Evolutionary conservation across 2,888 invertebrate species (phyloP), one percentile per base, ranked within the genome.

Genomic region (Eudasyphora cyanicolor): DNA sequence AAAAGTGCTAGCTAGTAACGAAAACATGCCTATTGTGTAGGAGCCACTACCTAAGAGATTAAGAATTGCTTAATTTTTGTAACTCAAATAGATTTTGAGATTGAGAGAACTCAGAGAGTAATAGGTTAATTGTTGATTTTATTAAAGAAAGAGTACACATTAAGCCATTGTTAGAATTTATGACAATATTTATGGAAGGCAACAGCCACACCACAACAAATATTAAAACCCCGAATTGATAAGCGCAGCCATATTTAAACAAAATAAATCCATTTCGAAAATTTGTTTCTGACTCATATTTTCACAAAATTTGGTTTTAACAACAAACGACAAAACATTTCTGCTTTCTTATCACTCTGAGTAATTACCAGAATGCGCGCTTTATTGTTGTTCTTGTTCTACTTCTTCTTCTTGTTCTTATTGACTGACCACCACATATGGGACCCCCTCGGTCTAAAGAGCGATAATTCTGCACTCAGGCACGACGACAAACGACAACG

Each of bases 311-410:
- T 57, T 57, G 57, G 57, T 24, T 24, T 57, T 57, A 24, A 57
- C 2, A 24, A 57, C 57, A 14, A 57, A 51, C 27, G 27, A 57
- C 24, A 57, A 12, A 57, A 57, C 1, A 57, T 14, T 35, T 7
- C 10, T 8, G 27, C 21, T 24, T 57, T 57, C 57, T 57, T 57
- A 57, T 57, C 57, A 27, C 57, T 27, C 27, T 57, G 51, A 24
- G 57, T 57, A 57, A 57, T 57, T 21, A 19, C 24, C 24, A 12
- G 27, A 17, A 54, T 19, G 54, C 54, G 19, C 7, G 51, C 57
- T 57, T 57, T n/a, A n/a, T n/a, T n/a, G n/a, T n/a, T 57, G 57
- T 57, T 57, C 24, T 57, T 57, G 57, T 57, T n/a, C n/a, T n/a
- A n/a, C n/a, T n/a, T n/a, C n/a, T n/a, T n/a, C n/a, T n/a, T n/a